phyloP scores from a whole-genome alignment of 2,888 invertebrate genomes.

The Fabriciana adippe region DNA sequence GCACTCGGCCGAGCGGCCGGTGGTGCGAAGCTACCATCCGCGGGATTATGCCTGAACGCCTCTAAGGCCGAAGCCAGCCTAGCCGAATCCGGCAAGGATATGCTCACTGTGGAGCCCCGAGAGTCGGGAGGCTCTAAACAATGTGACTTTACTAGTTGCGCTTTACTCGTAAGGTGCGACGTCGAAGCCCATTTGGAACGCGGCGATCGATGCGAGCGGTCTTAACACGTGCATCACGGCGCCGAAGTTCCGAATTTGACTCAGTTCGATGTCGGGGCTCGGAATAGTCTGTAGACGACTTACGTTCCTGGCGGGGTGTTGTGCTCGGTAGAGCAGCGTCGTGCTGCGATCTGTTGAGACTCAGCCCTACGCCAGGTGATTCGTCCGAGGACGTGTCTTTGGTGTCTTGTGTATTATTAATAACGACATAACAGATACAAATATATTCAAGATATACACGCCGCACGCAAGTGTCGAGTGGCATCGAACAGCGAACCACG shows the following conservation, averaged over 20 bases:
- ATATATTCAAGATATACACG: too few species aligned
- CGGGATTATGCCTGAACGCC: constrained; percentile 83
- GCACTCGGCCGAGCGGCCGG: constrained; percentile 79
- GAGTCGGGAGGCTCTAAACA: constrained; percentile 61
- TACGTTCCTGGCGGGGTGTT: constrained; percentile 83
- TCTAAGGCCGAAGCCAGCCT: constrained; percentile 78
- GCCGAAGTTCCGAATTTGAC: constrained; percentile 48
- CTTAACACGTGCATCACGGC: constrained; percentile 49
- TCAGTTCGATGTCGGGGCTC: constrained; percentile 78
- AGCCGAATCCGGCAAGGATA: constrained; percentile 14
- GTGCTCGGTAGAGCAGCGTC: constrained; percentile 83
- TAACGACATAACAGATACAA: too few species aligned
- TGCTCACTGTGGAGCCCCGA: constrained; percentile 19
- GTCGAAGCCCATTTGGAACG: constrained; percentile 56
- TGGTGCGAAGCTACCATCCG: constrained; percentile 83
- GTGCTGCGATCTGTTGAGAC: constrained; percentile 84
- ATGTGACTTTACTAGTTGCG: constrained; percentile 63
- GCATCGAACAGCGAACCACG: too few species aligned
- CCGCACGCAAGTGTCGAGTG: too few species aligned
- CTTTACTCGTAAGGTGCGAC: constrained; percentile 51
- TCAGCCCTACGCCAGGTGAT: constrained; percentile 57
- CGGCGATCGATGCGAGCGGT: constrained; percentile 49
- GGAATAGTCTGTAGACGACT: constrained; percentile 85
- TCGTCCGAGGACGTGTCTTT: constrained; percentile 37
- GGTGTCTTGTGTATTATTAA: too few species aligned